Evolutionary conservation across 2,888 invertebrate species (phyloP).

Genomic region (Ecdyonurus torrentis): DNA sequence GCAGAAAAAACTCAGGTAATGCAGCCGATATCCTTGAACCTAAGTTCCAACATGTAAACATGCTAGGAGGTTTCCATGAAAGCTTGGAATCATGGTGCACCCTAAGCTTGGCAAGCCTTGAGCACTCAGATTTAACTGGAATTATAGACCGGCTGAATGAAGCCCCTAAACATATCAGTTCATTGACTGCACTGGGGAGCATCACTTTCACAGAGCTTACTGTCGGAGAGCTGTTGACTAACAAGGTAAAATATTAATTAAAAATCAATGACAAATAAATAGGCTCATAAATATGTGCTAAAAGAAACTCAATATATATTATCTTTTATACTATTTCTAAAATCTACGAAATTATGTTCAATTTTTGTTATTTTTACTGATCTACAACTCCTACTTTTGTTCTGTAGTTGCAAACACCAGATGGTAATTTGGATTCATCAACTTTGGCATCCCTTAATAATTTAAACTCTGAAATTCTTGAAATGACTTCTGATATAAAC

Average conservation of each 20-base stretch:
- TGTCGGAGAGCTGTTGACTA: neutral
- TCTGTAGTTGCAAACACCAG: constrained; percentile 5
- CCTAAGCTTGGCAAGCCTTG: constrained; percentile 12
- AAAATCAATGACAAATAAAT: constrained; percentile 16
- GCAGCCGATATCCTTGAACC: constrained; percentile 14
- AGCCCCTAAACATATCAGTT: constrained; percentile 1
- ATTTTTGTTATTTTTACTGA: no score
- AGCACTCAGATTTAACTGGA: constrained; percentile 6
- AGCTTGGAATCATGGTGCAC: constrained; percentile 19
- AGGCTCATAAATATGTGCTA: no score
- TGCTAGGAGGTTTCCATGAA: constrained; percentile 16
- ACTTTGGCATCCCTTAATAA: neutral
- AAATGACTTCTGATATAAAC: neutral
- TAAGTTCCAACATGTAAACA: constrained; percentile 16
- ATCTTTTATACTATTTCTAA: no score
- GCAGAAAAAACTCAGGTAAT: neutral
- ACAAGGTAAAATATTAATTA: constrained; percentile 16
- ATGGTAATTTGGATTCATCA: neutral
- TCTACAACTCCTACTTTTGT: no score
- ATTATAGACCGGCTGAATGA: neutral
- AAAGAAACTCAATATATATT: no score
- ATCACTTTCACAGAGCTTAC: neutral
- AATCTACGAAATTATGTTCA: no score
- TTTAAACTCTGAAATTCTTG: neutral
- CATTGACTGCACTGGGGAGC: neutral